Percentiles rank a stretch among this genome's conserved stretches.
Evolutionary conservation across 2,888 invertebrate species (phyloP).

Genomic region (Thalpophila matura): DNA sequence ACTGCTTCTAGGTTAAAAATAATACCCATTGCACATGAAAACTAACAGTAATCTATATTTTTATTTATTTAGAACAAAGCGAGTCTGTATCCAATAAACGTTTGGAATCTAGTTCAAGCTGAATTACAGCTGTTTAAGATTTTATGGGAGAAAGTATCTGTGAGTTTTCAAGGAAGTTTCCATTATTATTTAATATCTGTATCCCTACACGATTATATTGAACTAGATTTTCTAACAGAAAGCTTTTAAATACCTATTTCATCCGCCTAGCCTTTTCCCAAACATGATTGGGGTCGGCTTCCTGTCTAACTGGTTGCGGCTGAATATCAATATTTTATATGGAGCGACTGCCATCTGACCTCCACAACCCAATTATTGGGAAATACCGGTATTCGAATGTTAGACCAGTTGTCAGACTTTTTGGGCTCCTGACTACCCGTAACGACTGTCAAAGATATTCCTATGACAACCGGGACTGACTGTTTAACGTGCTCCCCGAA

Average conservation of each 20-base stretch:
- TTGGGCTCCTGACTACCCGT: too few species aligned
- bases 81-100: conserved; percentile 19
- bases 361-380: too few species aligned
- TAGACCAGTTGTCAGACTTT: too few species aligned
- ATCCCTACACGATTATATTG: conserved; percentile 29
- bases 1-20: conserved; percentile 33
- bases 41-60: conserved; percentile 21
- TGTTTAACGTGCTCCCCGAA: too few species aligned
- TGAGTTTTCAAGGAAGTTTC: conserved; percentile 34
- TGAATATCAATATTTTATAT: too few species aligned
- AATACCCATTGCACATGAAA: conserved; percentile 46
- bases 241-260: background rate
- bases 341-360: too few species aligned
- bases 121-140: conserved; percentile 9
- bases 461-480: too few species aligned
- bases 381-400: too few species aligned
- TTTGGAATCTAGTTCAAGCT: conserved; percentile 28
- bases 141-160: conserved; percentile 26
- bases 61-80: conserved; percentile 9
- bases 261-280: too few species aligned
- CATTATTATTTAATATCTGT: conserved; percentile 16
- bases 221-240: background rate
- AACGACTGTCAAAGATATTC: too few species aligned
- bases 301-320: too few species aligned
- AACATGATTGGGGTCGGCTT: too few species aligned